These are phyloP conservation scores for Lithophane socia DNA, from an alignment of 2,888 invertebrate species.

Conservation along the genomic window DNA sequence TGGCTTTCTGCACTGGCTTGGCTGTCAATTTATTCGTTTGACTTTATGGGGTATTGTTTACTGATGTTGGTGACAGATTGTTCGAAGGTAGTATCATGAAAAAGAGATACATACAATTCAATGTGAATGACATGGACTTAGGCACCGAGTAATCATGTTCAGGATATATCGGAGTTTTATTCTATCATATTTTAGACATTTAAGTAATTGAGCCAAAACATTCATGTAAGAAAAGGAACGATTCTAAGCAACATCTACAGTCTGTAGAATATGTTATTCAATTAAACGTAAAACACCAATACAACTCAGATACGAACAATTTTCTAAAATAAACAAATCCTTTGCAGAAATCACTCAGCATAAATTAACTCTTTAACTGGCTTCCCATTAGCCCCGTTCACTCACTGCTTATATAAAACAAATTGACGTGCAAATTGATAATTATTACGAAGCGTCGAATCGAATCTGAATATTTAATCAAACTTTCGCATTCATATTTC, in stretches of 20 bases:
- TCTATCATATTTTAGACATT: neutral
- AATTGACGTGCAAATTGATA: conserved; percentile 55
- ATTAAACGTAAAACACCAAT: conserved; percentile 8
- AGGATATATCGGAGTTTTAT: neutral
- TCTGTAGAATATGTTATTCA: neutral
- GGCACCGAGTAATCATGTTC: neutral
- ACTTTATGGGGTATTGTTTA: conserved; percentile 2
- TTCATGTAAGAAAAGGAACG: neutral
- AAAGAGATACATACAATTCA: neutral
- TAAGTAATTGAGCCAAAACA: neutral
- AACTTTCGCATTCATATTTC: conserved; percentile 57
- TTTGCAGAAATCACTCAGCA: conserved; percentile 19
- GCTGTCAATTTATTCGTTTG: conserved; percentile 41
- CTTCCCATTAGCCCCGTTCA: conserved; percentile 28
- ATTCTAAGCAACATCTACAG: neutral
- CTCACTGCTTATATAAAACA: conserved; percentile 46
- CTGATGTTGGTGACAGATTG: neutral
- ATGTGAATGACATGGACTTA: neutral
- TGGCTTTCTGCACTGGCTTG: conserved; percentile 59
- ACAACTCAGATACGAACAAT: neutral
- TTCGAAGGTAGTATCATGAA: no score
- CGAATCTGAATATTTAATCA: conserved; percentile 53
- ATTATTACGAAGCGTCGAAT: conserved; percentile 54
- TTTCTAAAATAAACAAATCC: conserved; percentile 28
- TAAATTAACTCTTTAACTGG: conserved; percentile 17